phyloP scores from a whole-genome alignment of 1,140 invertebrate genomes.

The Diabrotica virgifera region DNA sequence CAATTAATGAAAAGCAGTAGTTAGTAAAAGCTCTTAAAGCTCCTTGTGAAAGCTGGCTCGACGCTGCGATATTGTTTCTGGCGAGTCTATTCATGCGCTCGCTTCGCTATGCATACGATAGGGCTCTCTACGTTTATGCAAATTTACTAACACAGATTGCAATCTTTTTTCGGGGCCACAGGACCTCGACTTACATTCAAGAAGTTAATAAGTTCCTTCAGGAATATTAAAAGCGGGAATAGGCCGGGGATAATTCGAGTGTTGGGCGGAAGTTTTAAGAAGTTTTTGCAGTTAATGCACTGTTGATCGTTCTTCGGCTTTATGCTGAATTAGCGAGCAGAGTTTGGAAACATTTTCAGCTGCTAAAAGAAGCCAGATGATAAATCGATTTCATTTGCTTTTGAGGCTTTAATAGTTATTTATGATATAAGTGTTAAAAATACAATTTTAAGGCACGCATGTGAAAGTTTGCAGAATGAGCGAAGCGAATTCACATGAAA shows the following conservation, averaged over 20 bases:
- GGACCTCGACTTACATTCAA: not conserved
- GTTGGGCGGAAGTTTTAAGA: not conserved
- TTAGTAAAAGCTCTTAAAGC: conserved; percentile 44
- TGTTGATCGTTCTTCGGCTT: too few species aligned
- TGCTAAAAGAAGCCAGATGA: too few species aligned
- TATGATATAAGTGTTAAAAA: too few species aligned
- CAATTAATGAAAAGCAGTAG: conserved; percentile 45
- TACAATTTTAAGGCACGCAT: too few species aligned
- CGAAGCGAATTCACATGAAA: too few species aligned
- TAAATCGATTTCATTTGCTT: too few species aligned
- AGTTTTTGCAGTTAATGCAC: not conserved
- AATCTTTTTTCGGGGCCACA: conserved; percentile 32
- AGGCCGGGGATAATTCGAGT: not conserved
- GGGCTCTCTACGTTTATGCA: conserved; percentile 40
- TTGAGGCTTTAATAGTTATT: too few species aligned
- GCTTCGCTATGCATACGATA: conserved; percentile 41
- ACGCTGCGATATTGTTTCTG: conserved; percentile 40
- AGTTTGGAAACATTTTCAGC: too few species aligned
- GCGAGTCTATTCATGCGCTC: conserved; percentile 40
- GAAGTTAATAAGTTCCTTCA: not conserved
- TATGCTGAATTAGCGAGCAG: too few species aligned
- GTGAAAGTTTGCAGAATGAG: too few species aligned
- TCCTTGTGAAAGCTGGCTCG: conserved; percentile 36
- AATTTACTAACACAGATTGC: conserved; percentile 42
- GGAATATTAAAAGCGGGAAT: not conserved